Base-by-base conservation (phyloP, 2,797 vertebrate species). In the Lycodopsis pacificus region DNA sequence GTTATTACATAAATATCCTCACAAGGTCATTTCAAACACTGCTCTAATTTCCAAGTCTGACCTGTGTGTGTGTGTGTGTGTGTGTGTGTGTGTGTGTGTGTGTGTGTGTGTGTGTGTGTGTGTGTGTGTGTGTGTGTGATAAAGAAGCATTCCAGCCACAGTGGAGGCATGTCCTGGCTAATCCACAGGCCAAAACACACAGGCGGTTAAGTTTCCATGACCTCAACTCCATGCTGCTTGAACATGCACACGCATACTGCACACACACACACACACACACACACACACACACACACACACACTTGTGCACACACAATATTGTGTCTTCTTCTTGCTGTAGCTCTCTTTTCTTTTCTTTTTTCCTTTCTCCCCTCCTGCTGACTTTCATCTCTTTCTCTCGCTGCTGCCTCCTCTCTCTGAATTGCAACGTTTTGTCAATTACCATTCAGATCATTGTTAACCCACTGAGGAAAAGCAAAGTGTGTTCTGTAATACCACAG, bases 121-220 rank as follows among this genome's bases (percentile, higher is more conserved):
- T 71, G 53, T 13, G 75, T 48, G 53, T 73, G 44, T 11, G 82
- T 57, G 44, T 68, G 77, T 78, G 85, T 32, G 88, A 88, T 88
- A 80, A 83, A 88, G 75, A 79, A 38, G 80, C 85, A 91, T 91
- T 93, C 87, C 86, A 86, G 82, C 67, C 68, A 83, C 59, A 85
- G 84, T 79, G 68, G 61, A 91, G 85, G 76, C 91, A 94, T 93
- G 88, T 86, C 81, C 84, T 76, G 71, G 80, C 86, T 91, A 90
- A 92, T 90, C 88, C 84, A 70, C 27, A 75, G 85, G 78, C 88
- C 89, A 82, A 80, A 91, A 86, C 85, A 73, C 83, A 90, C 82
- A 88, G 75, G 65, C 85, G 12, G 63, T 90, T 83, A 78, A 86
- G 87, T 93, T 94, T 94, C 91, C 91, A 92, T 93, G 91, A 94